phyloP scores from a whole-genome alignment of 2,888 invertebrate genomes.

The Aspidiotus rigidus region DNA sequence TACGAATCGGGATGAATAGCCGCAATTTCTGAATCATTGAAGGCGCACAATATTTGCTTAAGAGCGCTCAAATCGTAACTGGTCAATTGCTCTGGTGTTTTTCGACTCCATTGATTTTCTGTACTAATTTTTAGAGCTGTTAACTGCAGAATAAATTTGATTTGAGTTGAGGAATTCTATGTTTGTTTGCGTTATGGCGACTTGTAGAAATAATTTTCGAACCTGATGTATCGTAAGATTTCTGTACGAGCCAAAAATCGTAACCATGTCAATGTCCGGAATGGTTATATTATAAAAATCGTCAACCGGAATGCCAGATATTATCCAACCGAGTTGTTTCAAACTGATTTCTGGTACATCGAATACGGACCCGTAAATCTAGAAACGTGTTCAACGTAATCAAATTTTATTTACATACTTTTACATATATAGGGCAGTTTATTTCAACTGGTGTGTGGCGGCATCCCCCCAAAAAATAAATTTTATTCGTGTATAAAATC shows the following conservation, averaged over 20 bases:
- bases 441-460: too few species aligned
- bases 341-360: constrained; percentile 47
- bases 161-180: too few species aligned
- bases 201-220: not conserved
- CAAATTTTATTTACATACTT: too few species aligned
- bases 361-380: constrained; percentile 42
- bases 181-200: too few species aligned
- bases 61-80: constrained; percentile 50
- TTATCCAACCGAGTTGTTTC: constrained; percentile 46
- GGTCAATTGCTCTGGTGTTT: constrained; percentile 50
- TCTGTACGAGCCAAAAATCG: constrained; percentile 50
- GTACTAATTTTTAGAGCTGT: constrained; percentile 48
- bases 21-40: constrained; percentile 48
- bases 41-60: constrained; percentile 51
- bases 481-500: too few species aligned
- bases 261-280: constrained; percentile 48
- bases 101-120: constrained; percentile 47
- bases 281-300: constrained; percentile 50
- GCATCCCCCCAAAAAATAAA: too few species aligned
- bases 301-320: constrained; percentile 46
- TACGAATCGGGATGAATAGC: constrained; percentile 50
- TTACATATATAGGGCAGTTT: too few species aligned
- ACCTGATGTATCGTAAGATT: constrained; percentile 44
- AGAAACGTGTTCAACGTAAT: too few species aligned
- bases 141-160: constrained; percentile 41